Conservation (phyloP, 2,797 vertebrate species). For the Emys orbicularis region DNA sequence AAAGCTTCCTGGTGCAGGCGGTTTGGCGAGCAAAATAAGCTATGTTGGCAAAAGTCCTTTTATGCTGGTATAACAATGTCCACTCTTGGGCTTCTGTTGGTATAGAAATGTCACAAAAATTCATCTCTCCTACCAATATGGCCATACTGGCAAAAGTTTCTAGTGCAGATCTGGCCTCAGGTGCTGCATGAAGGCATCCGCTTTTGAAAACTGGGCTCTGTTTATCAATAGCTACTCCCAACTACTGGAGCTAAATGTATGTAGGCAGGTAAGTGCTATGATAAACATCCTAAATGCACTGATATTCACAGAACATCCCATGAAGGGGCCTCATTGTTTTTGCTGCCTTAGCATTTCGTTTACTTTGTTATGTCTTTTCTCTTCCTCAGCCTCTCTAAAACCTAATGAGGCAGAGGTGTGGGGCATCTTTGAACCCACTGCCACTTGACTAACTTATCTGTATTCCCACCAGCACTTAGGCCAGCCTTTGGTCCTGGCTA, state of each 20-base stretch:
- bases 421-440: not conserved
- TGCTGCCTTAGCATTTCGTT: not conserved
- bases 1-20: constrained; percentile 5
- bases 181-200: not conserved
- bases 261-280: constrained; percentile 5
- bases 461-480: not conserved
- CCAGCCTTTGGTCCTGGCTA: not conserved
- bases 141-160: constrained; percentile 6
- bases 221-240: constrained; percentile 51
- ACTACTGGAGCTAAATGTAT: constrained; percentile 9
- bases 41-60: not conserved
- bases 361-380: not conserved
- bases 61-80: not conserved
- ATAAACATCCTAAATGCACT: constrained; percentile 34
- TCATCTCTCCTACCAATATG: constrained; percentile 52
- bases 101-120: not conserved
- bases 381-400: not conserved
- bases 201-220: not conserved
- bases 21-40: not conserved
- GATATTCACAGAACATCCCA: constrained; percentile 16
- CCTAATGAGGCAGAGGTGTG: accelerated
- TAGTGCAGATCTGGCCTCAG: not conserved
- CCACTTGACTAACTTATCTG: constrained; percentile 1
- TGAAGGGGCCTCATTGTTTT: not conserved
- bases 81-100: not conserved